Percentiles rank a stretch among this genome's conserved stretches.
Conservation (phyloP, 2,888 invertebrate species). For the Petrolisthes manimaculis region DNA sequence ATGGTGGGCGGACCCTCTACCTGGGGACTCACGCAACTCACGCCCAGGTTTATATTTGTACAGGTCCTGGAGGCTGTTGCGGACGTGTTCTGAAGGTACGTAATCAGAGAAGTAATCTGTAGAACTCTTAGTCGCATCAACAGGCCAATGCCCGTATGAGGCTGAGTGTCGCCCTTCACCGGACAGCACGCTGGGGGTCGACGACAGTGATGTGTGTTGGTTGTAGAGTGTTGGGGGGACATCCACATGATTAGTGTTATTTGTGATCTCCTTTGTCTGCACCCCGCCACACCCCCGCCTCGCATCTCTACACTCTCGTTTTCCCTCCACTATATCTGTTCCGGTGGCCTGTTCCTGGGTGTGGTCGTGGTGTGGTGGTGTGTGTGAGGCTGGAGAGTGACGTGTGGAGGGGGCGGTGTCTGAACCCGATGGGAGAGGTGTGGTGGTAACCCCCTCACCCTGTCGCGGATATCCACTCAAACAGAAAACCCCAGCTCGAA, state of each 20-base stretch:
- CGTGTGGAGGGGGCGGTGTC: background rate
- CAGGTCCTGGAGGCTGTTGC: background rate
- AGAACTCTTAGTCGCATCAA: background rate
- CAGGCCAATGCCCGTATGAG: too few species aligned
- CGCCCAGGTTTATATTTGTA: background rate
- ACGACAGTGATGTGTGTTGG: too few species aligned
- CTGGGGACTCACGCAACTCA: background rate
- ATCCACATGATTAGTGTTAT: too few species aligned
- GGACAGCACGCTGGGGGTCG: too few species aligned
- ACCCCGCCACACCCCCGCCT: conserved; percentile 17
- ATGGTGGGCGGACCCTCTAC: too few species aligned
- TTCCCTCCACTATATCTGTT: background rate
- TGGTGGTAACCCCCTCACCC: too few species aligned
- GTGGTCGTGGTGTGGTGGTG: background rate
- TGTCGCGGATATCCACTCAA: conserved; percentile 43
- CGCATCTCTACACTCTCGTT: background rate
- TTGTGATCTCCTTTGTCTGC: too few species aligned
- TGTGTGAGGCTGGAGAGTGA: background rate
- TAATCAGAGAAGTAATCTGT: background rate
- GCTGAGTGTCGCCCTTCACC: too few species aligned
- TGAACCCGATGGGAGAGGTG: too few species aligned
- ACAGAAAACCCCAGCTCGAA: conserved; percentile 52
- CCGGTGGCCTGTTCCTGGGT: too few species aligned
- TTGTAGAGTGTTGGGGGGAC: too few species aligned
- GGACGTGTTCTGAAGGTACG: background rate